Evolutionary conservation across 2,113 vertebrate species (phyloP).

Genomic region (Ellobius talpinus): DNA sequence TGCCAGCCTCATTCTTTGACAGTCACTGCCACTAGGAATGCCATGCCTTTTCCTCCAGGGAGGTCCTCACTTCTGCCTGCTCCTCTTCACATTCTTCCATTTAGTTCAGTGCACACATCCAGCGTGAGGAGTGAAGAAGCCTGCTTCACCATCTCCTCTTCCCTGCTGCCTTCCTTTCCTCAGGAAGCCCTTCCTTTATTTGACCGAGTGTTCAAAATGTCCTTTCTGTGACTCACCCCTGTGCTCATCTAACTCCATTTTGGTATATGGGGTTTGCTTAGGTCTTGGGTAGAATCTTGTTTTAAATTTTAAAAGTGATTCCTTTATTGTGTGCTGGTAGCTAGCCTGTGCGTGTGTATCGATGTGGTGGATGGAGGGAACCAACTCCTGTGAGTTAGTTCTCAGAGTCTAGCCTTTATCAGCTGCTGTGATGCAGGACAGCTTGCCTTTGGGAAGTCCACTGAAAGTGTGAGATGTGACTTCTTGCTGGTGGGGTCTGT

Average conservation of each 20-base stretch:
- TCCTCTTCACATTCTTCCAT: not conserved
- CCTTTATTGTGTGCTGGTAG: not conserved
- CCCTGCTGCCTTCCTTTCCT: not conserved
- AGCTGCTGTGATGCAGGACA: not conserved
- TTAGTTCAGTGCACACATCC: not conserved
- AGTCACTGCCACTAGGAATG: not conserved
- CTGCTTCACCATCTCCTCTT: not conserved
- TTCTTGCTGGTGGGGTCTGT: not conserved
- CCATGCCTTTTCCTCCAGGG: rapidly evolving
- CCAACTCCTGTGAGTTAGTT: not conserved
- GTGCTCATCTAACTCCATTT: not conserved
- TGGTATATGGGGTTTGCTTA: not conserved
- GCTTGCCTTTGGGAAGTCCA: not conserved
- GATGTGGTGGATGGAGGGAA: too few relatives aligned
- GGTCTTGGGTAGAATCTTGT: not conserved
- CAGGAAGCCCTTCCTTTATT: not conserved
- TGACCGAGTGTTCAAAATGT: not conserved
- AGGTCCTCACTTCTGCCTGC: rapidly evolving
- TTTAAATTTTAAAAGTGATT: not conserved
- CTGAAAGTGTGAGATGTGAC: not conserved
- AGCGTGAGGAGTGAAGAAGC: rapidly evolving
- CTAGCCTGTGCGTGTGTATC: too few relatives aligned
- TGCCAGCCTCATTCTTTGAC: rapidly evolving
- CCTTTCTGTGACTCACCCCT: not conserved
- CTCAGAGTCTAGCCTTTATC: not conserved